These are phyloP conservation scores for Prionailurus bengalensis DNA, from an alignment of 2,113 vertebrate genomes.

Conservation along the genomic window DNA sequence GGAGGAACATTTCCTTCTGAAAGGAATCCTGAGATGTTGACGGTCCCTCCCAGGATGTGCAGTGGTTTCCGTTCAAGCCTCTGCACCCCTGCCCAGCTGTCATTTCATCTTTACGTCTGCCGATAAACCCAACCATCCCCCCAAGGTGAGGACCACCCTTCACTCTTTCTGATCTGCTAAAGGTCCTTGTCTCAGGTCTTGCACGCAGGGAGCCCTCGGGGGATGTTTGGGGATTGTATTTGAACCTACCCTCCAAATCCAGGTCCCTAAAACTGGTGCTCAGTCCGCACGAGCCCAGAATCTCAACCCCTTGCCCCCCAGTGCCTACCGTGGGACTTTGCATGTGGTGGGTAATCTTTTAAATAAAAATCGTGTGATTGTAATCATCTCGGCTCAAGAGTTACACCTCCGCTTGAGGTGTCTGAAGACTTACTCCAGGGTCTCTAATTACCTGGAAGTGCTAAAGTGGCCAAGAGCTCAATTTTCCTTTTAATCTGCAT, in stretches of 20 bases:
- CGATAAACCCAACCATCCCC: too few relatives aligned
- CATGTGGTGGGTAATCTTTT: fast-evolving
- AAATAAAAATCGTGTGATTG: not conserved
- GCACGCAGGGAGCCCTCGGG: fast-evolving
- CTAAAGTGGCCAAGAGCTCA: not conserved
- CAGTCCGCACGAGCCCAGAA: not conserved
- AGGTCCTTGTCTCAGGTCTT: not conserved
- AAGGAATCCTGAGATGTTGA: not conserved
- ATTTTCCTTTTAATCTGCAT: not conserved
- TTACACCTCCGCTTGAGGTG: not conserved
- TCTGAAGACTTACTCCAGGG: not conserved
- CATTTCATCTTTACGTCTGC: fast-evolving
- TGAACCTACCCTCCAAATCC: not conserved
- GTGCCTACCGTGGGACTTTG: fast-evolving
- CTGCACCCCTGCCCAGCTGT: fast-evolving
- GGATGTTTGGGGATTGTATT: not conserved
- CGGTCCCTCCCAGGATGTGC: not conserved
- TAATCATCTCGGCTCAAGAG: not conserved
- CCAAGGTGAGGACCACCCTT: not conserved
- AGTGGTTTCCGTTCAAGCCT: too few relatives aligned
- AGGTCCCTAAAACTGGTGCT: not conserved
- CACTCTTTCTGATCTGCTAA: fast-evolving
- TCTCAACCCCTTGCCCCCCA: fast-evolving
- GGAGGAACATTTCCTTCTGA: not conserved
- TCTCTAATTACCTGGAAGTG: not conserved